A percentile compares a stretch with the other conserved stretches of the same genome.
Evolutionary conservation across 2,113 vertebrate species (phyloP).

Genomic region (Taxidea taxus): DNA sequence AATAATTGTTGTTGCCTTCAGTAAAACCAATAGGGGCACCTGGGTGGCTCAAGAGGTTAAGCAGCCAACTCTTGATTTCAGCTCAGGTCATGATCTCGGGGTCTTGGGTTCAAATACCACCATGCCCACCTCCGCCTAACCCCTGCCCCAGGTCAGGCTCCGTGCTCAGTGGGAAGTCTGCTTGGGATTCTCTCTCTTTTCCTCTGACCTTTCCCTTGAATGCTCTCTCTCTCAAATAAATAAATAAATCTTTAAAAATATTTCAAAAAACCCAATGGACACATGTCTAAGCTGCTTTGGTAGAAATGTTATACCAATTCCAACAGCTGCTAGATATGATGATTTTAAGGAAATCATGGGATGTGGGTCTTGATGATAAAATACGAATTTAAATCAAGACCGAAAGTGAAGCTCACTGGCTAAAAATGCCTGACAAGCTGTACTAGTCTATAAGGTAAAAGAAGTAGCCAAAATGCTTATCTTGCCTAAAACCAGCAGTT

Average conservation of each 20-base stretch:
- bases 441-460: neutral
- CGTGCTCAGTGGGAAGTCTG: rapidly evolving
- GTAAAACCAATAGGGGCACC: neutral
- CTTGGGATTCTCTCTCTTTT: neutral
- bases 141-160: neutral
- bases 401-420: neutral
- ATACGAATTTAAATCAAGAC: slow-evolving; percentile 21
- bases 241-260: neutral
- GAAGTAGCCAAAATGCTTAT: neutral
- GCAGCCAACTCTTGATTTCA: neutral
- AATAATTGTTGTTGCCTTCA: neutral
- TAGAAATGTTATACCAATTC: neutral
- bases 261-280: neutral
- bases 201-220: neutral
- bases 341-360: neutral
- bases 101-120: neutral
- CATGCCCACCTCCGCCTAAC: no score
- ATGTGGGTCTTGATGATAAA: neutral
- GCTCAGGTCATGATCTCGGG: neutral
- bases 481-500: neutral
- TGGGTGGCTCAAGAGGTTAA: neutral
- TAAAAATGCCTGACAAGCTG: neutral
- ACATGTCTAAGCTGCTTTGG: neutral
- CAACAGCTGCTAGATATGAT: neutral
- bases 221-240: neutral